Percentiles rank a stretch among this genome's conserved stretches.
phyloP scores from a whole-genome alignment of 2,888 invertebrate species.

The Bombylius discolor region DNA sequence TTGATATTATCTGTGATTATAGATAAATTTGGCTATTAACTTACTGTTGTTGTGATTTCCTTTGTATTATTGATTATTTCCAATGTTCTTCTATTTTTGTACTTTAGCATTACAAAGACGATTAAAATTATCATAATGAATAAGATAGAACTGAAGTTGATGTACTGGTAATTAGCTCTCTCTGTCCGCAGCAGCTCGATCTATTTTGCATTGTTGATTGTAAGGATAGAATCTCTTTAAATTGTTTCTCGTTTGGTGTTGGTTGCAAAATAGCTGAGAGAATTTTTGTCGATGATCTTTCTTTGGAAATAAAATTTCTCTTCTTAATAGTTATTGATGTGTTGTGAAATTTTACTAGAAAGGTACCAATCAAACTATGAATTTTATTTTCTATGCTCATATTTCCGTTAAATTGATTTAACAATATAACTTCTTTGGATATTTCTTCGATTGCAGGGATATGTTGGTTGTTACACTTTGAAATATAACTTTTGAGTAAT shows the following conservation, averaged over 20 bases:
- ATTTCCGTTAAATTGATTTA: too few species aligned
- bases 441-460: constrained; percentile 11
- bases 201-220: too few species aligned
- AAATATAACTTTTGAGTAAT: constrained; percentile 9
- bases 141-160: too few species aligned
- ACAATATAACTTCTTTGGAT: constrained; percentile 8
- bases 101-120: too few species aligned
- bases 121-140: too few species aligned
- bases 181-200: too few species aligned
- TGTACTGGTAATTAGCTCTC: too few species aligned
- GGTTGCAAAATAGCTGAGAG: constrained; percentile 1
- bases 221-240: background rate
- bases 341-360: background rate
- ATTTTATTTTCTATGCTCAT: background rate
- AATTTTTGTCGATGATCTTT: background rate
- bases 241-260: background rate
- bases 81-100: too few species aligned
- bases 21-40: too few species aligned
- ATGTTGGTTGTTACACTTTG: constrained; percentile 11
- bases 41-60: too few species aligned
- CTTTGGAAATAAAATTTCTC: background rate
- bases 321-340: background rate
- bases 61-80: too few species aligned
- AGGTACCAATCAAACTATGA: background rate
- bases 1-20: too few species aligned